Conservation (phyloP, 2,113 vertebrate genomes). For the Zeus faber region DNA sequence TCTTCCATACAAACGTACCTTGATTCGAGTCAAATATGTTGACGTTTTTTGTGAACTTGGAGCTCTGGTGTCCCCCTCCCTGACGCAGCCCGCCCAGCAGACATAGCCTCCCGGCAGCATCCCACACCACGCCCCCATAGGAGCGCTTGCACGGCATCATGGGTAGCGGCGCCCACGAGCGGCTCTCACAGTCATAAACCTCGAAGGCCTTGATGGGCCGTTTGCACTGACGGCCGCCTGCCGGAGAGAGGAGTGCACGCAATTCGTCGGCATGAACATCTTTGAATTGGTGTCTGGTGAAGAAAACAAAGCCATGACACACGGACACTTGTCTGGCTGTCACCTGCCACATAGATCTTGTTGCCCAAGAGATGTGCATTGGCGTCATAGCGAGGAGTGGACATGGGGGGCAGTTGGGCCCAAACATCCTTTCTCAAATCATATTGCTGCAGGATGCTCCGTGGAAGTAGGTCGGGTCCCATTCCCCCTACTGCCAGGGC, state of each 20-base stretch:
- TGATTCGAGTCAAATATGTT: conserved; percentile 91
- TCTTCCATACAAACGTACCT: too few species aligned
- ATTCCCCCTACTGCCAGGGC: conserved; percentile 91
- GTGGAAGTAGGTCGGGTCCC: conserved; percentile 89
- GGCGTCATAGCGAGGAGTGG: conserved; percentile 89
- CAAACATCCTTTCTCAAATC: conserved; percentile 95
- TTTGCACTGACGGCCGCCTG: conserved; percentile 93
- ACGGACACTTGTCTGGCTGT: neutral
- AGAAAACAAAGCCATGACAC: conserved; percentile 4
- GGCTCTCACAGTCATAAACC: conserved; percentile 87
- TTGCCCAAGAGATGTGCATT: conserved; percentile 83
- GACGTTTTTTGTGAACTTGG: conserved; percentile 95
- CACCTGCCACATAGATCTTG: conserved; percentile 94
- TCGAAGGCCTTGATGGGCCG: conserved; percentile 89
- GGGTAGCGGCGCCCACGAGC: conserved; percentile 87
- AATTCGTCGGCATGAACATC: too few species aligned
- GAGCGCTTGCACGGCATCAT: conserved; percentile 90
- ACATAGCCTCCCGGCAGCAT: conserved; percentile 79
- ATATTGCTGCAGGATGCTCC: conserved; percentile 91
- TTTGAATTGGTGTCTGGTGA: neutral
- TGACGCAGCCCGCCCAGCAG: conserved; percentile 92
- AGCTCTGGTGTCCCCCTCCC: conserved; percentile 87
- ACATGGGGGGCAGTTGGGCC: conserved; percentile 91
- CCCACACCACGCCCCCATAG: conserved; percentile 87
- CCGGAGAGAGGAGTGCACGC: neutral